A percentile compares a stretch with the other conserved stretches of the same genome.
These are phyloP conservation scores for Nephrotoma appendiculata DNA, from an alignment of 2,888 invertebrate genomes.

Conservation along the genomic window DNA sequence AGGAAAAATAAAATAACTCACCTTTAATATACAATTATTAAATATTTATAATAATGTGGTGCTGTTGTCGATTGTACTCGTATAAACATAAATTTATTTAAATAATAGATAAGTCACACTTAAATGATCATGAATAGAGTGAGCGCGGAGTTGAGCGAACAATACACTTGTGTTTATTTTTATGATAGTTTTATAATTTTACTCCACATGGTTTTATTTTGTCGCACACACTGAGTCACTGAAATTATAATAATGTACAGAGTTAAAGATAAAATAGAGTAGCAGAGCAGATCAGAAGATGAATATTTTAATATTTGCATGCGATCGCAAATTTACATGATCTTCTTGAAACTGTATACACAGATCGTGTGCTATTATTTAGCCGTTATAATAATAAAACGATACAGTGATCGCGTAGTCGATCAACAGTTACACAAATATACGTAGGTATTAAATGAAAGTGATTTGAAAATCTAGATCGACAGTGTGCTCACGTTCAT, in stretches of 20 bases:
- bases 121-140: not conserved
- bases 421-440: not conserved
- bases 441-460: not conserved
- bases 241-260: not conserved
- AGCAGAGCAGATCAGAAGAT: not conserved
- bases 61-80: not conserved
- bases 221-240: not conserved
- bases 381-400: not conserved
- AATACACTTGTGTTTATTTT: not conserved
- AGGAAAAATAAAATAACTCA: not conserved
- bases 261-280: not conserved
- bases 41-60: not conserved
- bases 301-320: not conserved
- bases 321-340: not conserved
- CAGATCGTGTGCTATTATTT: not conserved
- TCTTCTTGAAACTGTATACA: not conserved
- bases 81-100: not conserved
- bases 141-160: not conserved
- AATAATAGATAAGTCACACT: not conserved
- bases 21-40: not conserved
- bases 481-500: not conserved
- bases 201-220: not conserved
- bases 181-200: not conserved
- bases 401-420: not conserved
- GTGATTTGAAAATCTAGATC: not conserved